phyloP scores from a whole-genome alignment of 2,797 vertebrate species.

The Acestrorhynchus altus region DNA sequence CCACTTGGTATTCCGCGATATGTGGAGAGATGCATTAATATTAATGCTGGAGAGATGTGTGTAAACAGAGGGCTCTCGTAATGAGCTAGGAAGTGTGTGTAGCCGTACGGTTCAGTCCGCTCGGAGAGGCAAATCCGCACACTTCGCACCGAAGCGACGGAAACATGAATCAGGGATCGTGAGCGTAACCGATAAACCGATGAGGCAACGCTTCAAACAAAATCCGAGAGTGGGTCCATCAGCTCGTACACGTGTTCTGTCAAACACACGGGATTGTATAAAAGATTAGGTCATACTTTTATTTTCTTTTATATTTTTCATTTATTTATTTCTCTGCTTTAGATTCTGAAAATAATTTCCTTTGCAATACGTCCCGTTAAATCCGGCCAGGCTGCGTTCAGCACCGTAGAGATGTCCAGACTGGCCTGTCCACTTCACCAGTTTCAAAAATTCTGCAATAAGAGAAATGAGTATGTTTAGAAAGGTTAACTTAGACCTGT shows the following conservation, averaged over 20 bases:
- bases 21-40: conserved; percentile 48
- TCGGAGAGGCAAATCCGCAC: neutral
- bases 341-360: too few relatives aligned
- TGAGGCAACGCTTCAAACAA: neutral
- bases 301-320: too few relatives aligned
- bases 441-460: too few relatives aligned
- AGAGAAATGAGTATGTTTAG: too few relatives aligned
- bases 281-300: too few relatives aligned
- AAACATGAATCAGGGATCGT: conserved; percentile 9
- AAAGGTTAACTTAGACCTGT: too few relatives aligned
- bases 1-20: conserved; percentile 40
- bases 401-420: neutral
- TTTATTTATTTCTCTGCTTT: too few relatives aligned
- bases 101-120: neutral
- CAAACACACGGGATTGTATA: neutral
- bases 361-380: neutral
- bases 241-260: neutral
- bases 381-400: neutral
- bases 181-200: conserved; percentile 15
- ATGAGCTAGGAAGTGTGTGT: conserved; percentile 34
- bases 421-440: too few relatives aligned
- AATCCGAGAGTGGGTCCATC: neutral
- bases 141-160: neutral
- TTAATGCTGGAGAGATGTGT: conserved; percentile 40
- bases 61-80: conserved; percentile 49